A percentile compares a stretch with the other conserved stretches of the same genome.
phyloP scores from a whole-genome alignment of 2,797 vertebrate genomes.

The Eurystomus glaucurus region DNA sequence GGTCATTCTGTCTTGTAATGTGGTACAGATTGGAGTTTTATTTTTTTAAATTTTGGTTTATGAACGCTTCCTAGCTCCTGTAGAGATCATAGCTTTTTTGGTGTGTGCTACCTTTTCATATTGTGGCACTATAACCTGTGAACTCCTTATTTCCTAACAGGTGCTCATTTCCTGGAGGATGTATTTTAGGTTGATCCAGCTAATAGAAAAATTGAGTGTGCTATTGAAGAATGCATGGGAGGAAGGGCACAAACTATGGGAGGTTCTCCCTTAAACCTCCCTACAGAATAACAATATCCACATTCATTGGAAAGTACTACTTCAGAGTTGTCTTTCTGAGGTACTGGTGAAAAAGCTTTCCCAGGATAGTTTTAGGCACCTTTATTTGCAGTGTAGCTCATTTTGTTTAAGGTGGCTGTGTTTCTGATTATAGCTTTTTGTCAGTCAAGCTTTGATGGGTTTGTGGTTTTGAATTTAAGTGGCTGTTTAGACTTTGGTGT shows the following conservation, averaged over 20 bases:
- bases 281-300: not conserved
- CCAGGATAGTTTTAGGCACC: not conserved
- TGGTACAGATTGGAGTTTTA: not conserved
- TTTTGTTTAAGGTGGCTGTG: not conserved
- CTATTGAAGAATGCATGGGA: not conserved
- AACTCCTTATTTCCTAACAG: not conserved
- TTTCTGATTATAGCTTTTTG: not conserved
- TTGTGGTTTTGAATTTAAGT: constrained; percentile 1
- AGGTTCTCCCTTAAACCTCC: not conserved
- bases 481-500: not conserved
- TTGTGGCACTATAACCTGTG: not conserved
- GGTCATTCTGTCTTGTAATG: not conserved
- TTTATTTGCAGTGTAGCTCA: not conserved
- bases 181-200: not conserved
- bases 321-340: constrained; percentile 11
- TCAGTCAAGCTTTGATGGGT: not conserved
- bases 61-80: not conserved
- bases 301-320: not conserved
- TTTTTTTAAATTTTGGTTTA: not conserved
- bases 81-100: not conserved
- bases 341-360: not conserved
- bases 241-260: not conserved
- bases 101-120: not conserved
- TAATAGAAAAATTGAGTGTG: not conserved
- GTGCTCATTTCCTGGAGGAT: constrained; percentile 39